A percentile compares a stretch with the other conserved stretches of the same genome.
Evolutionary conservation across 2,888 invertebrate genomes (phyloP).

Genomic region (Stratiomys singularior): DNA sequence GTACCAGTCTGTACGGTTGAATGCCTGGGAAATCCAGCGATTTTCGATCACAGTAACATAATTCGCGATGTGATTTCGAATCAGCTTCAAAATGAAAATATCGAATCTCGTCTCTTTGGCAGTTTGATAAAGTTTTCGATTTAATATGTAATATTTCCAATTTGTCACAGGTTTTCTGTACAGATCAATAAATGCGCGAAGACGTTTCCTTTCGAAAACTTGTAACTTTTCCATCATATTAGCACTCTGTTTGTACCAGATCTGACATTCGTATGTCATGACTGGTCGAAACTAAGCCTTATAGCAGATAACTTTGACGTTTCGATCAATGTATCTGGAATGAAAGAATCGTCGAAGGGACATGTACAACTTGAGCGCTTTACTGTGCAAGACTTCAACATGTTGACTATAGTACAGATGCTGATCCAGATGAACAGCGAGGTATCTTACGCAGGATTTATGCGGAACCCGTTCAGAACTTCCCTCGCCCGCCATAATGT

Average conservation of each 20-base stretch:
- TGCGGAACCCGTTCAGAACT: background rate
- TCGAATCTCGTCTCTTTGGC: background rate
- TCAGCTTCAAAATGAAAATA: background rate
- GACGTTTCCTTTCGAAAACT: conserved; percentile 6
- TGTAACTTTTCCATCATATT: background rate
- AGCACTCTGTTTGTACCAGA: conserved; percentile 36
- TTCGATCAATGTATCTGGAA: background rate
- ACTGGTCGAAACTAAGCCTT: background rate
- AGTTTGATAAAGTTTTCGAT: conserved; percentile 5
- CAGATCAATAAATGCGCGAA: background rate
- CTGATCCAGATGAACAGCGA: conserved; percentile 30
- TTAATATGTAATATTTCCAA: background rate
- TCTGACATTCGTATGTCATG: conserved; percentile 8
- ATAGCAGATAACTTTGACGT: background rate
- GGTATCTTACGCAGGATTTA: background rate
- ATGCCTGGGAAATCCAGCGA: background rate
- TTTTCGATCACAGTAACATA: background rate
- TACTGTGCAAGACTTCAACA: background rate
- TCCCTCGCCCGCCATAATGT: background rate
- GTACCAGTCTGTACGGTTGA: background rate
- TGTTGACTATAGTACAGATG: conserved; percentile 21
- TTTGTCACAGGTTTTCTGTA: conserved; percentile 23
- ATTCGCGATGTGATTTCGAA: background rate
- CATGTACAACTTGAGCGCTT: background rate
- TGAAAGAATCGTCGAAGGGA: conserved; percentile 1